Conservation (phyloP, 2,113 vertebrate species). For the Murina feae region DNA sequence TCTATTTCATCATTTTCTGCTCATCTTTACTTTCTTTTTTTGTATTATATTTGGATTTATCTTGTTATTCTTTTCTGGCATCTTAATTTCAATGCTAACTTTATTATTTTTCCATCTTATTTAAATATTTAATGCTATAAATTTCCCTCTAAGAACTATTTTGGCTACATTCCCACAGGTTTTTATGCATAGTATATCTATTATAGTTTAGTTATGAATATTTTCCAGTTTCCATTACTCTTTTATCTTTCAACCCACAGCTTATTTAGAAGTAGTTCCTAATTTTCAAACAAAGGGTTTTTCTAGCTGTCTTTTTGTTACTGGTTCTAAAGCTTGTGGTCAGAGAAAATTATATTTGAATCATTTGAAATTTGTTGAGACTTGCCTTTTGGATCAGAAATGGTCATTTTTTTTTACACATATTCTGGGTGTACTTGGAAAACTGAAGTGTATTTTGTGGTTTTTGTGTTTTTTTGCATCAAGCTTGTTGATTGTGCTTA, state of each 20-base stretch:
- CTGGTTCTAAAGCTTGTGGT: neutral
- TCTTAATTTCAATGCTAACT: constrained; percentile 26
- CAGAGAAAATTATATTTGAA: neutral
- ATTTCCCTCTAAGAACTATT: neutral
- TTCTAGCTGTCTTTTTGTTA: neutral
- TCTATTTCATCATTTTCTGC: neutral
- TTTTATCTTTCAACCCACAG: neutral
- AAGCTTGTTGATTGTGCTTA: neutral
- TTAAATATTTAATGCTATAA: neutral
- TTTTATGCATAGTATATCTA: neutral
- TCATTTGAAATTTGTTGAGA: neutral
- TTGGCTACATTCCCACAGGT: neutral
- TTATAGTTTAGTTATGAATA: neutral
- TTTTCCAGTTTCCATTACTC: neutral
- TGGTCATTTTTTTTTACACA: constrained; percentile 3
- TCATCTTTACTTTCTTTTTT: constrained; percentile 4
- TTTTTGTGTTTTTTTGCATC: neutral
- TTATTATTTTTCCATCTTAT: neutral
- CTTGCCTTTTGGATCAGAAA: neutral
- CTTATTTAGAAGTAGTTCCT: neutral
- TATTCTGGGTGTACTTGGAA: neutral
- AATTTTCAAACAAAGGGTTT: neutral
- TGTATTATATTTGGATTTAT: neutral
- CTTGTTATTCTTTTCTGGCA: neutral
- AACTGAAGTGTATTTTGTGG: neutral